Conservation (phyloP, 92 coral and sea anemone species). For the Meandrina meandrites region DNA sequence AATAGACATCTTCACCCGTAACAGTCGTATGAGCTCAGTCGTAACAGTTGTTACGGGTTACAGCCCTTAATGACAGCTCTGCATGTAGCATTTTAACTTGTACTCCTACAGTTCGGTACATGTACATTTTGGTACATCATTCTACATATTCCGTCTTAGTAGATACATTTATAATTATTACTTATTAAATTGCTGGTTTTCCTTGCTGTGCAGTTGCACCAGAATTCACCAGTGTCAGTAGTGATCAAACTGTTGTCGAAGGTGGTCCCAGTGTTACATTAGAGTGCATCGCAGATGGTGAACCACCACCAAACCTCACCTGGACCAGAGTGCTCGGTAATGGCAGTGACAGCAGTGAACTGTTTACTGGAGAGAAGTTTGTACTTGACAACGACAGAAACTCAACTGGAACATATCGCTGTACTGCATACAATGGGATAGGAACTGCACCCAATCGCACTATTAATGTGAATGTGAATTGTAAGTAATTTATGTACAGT, state of each 20-base stretch:
- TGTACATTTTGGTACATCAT: too few relatives aligned
- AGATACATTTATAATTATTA: too few relatives aligned
- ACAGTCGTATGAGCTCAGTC: too few relatives aligned
- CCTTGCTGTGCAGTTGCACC: neutral
- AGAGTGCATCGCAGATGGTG: slow-evolving; percentile 3
- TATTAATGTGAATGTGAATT: slow-evolving; percentile 40
- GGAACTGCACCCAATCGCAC: slow-evolving; percentile 43
- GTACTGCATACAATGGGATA: slow-evolving; percentile 56
- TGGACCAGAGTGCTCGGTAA: slow-evolving; percentile 40
- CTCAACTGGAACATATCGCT: slow-evolving; percentile 46
- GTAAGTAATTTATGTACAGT: slow-evolving; percentile 51
- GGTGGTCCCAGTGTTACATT: neutral
- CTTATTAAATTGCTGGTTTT: too few relatives aligned
- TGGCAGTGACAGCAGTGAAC: slow-evolving; percentile 8
- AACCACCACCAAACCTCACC: slow-evolving; percentile 51
- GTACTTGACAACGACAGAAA: slow-evolving; percentile 24
- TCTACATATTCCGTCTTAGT: too few relatives aligned
- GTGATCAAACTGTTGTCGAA: neutral
- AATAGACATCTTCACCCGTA: too few relatives aligned
- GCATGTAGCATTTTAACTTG: too few relatives aligned
- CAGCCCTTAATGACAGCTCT: too few relatives aligned
- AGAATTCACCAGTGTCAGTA: neutral
- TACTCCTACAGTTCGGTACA: too few relatives aligned
- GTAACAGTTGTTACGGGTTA: too few relatives aligned
- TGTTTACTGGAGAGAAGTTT: neutral